Percentiles rank a stretch among this genome's conserved stretches.
Conservation (phyloP, 1,140 invertebrate genomes). For the Calliopsis andreniformis region DNA sequence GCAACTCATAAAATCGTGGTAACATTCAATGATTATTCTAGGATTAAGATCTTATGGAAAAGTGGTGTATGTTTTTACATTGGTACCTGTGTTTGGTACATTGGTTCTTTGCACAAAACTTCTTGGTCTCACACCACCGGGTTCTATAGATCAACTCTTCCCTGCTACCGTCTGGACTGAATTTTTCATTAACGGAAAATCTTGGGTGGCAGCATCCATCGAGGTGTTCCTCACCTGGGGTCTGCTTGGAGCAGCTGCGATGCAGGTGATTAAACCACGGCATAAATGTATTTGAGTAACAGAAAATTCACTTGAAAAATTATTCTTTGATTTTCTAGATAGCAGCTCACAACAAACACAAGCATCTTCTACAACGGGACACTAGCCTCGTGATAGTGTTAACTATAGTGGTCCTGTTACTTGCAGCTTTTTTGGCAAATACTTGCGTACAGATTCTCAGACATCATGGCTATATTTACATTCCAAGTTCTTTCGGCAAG, state of each 20-base stretch:
- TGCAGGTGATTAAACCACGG: slow-evolving; percentile 83
- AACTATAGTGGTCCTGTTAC: slow-evolving; percentile 88
- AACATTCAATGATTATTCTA: slow-evolving; percentile 64
- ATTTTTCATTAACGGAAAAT: slow-evolving; percentile 88
- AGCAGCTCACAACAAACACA: slow-evolving; percentile 87
- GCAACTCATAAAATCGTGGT: neutral
- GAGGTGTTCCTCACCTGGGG: slow-evolving; percentile 96
- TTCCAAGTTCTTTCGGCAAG: slow-evolving; percentile 93
- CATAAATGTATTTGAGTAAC: neutral
- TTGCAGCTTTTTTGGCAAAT: slow-evolving; percentile 90
- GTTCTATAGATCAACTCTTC: slow-evolving; percentile 86
- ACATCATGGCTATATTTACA: slow-evolving; percentile 87
- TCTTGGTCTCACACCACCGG: slow-evolving; percentile 86
- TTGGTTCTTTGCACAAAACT: slow-evolving; percentile 88
- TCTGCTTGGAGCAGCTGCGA: slow-evolving; percentile 90
- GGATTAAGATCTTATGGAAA: slow-evolving; percentile 92
- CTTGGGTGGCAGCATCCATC: slow-evolving; percentile 92
- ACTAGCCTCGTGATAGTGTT: slow-evolving; percentile 89
- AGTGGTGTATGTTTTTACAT: slow-evolving; percentile 88
- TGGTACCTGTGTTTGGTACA: slow-evolving; percentile 88
- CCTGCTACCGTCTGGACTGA: slow-evolving; percentile 90
- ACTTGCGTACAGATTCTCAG: slow-evolving; percentile 89
- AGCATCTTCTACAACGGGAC: slow-evolving; percentile 88
- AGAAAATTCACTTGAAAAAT: neutral
- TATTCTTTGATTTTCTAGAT: slow-evolving; percentile 70